These are phyloP conservation scores for Eurytemora carolleeae DNA, from an alignment of 1,140 invertebrate species.

Conservation along the genomic window DNA sequence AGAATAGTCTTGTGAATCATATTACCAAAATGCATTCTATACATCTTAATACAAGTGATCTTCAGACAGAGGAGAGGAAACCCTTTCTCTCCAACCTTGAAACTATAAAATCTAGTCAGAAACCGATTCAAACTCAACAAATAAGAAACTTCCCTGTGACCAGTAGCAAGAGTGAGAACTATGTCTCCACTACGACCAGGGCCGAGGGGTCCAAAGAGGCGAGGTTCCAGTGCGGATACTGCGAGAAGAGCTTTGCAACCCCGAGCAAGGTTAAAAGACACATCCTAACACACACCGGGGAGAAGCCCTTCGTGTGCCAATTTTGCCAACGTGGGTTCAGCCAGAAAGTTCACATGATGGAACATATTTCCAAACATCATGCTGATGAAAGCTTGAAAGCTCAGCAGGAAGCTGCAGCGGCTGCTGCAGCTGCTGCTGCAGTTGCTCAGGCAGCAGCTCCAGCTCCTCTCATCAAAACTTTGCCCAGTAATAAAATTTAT, in stretches of 20 bases:
- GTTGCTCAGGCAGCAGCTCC: not conserved
- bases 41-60: not conserved
- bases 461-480: not conserved
- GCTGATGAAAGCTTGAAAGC: not conserved
- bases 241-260: conserved; percentile 17
- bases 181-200: not conserved
- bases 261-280: conserved; percentile 19
- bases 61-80: not conserved
- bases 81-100: not conserved
- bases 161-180: not conserved
- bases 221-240: conserved; percentile 16
- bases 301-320: conserved; percentile 24
- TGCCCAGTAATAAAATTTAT: not conserved
- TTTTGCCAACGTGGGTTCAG: conserved; percentile 18
- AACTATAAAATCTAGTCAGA: not conserved
- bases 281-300: conserved; percentile 22
- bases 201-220: conserved; percentile 5
- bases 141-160: not conserved
- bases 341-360: conserved; percentile 16
- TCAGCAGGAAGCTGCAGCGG: not conserved
- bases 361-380: conserved; percentile 16
- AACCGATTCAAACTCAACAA: not conserved
- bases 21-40: not conserved
- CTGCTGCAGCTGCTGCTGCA: not conserved
- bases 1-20: not conserved